Conservation (phyloP, 1,140 invertebrate species). For the Uloborus diversus region DNA sequence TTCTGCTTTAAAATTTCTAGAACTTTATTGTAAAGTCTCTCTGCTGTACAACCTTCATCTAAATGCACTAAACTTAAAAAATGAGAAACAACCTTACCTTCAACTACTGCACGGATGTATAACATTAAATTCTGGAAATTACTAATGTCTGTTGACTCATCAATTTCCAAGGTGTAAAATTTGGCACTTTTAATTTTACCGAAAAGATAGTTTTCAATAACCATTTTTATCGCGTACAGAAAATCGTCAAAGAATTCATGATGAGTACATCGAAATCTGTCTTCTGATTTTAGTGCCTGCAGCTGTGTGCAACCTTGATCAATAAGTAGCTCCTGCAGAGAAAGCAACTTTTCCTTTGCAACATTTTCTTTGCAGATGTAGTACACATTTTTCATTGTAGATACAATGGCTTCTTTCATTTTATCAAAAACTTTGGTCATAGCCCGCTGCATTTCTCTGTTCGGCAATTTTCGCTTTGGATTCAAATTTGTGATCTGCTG, state of each 20-base stretch:
- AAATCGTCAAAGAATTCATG: neutral
- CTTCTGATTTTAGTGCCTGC: neutral
- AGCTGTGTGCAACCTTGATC: neutral
- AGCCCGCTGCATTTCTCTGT: neutral
- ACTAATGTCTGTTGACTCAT: neutral
- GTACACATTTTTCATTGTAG: neutral
- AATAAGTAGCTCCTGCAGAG: neutral
- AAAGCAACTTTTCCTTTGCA: neutral
- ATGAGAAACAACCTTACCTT: neutral
- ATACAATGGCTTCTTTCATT: neutral
- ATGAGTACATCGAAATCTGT: neutral
- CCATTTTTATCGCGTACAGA: neutral
- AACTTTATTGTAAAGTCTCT: neutral
- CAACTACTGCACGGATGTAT: neutral
- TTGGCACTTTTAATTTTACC: neutral
- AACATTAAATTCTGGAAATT: neutral
- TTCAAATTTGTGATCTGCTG: neutral
- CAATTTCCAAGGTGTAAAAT: neutral
- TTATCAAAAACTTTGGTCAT: neutral
- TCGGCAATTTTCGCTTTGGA: neutral
- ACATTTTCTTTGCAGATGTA: neutral
- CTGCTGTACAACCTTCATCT: neutral
- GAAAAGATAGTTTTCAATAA: neutral
- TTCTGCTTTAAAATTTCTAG: neutral
- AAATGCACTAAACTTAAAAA: neutral